phyloP scores from a whole-genome alignment of 1,140 invertebrate genomes.

The Leptinotarsa undecemlineata region DNA sequence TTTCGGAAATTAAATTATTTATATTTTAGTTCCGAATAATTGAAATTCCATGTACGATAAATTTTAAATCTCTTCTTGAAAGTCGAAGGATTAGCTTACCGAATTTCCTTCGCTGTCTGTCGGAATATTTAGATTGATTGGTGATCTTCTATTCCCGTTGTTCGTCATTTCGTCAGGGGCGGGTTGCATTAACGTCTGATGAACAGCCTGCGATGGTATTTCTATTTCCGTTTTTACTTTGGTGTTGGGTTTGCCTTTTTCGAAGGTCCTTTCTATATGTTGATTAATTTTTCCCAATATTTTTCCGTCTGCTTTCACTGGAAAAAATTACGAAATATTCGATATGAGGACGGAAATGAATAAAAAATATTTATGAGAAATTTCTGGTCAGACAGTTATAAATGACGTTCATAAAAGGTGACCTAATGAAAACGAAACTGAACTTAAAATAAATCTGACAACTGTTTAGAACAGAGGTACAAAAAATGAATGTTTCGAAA shows the following conservation, averaged over 20 bases:
- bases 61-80: not conserved
- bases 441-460: not conserved
- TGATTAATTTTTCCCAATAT: constrained; percentile 58
- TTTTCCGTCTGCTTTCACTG: constrained; percentile 58
- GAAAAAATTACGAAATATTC: constrained; percentile 6
- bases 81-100: not conserved
- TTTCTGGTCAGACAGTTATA: no score
- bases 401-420: no score
- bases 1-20: no score
- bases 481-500: no score
- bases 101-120: constrained; percentile 10
- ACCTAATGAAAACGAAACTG: not conserved
- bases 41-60: no score
- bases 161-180: constrained; percentile 18
- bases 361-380: no score
- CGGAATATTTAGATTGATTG: constrained; percentile 9
- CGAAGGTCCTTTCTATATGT: constrained; percentile 50
- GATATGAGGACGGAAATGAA: no score
- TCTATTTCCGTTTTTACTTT: constrained; percentile 57
- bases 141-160: constrained; percentile 39
- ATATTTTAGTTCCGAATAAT: no score
- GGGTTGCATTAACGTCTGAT: constrained; percentile 47
- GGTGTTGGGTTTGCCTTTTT: constrained; percentile 52
- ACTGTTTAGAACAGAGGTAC: no score
- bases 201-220: constrained; percentile 57